phyloP scores from a whole-genome alignment of 2,113 vertebrate genomes.

The Candoia aspera region DNA sequence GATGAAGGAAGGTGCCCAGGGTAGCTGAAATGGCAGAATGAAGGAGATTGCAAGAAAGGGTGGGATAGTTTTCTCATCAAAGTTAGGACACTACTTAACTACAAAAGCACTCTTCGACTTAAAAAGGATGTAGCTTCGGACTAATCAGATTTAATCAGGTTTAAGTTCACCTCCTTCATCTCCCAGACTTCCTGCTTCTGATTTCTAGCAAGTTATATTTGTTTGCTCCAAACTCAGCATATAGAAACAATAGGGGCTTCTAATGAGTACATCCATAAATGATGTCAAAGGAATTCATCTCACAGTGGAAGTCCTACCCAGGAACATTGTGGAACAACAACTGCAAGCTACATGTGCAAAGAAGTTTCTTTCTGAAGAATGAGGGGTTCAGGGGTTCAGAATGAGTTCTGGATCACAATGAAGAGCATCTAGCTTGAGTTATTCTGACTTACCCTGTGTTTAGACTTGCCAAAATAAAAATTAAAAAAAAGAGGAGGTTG shows the following conservation, averaged over 20 bases:
- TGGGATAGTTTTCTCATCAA: conserved; percentile 50
- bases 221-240: not conserved
- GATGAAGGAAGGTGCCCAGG: conserved; percentile 64
- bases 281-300: too few species aligned
- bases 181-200: conserved; percentile 15
- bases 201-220: conserved; percentile 32
- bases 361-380: not conserved
- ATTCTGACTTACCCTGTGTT: too few species aligned
- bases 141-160: conserved; percentile 75
- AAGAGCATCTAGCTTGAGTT: not conserved
- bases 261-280: too few species aligned
- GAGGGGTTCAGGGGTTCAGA: not conserved
- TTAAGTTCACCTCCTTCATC: conserved; percentile 38
- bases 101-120: conserved; percentile 61
- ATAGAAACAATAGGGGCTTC: accelerated
- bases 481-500: too few species aligned
- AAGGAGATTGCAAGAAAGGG: not conserved
- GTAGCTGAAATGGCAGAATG: conserved; percentile 45
- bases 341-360: not conserved
- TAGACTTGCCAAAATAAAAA: too few species aligned
- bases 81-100: conserved; percentile 66
- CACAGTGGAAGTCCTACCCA: not conserved
- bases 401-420: not conserved
- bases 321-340: not conserved
- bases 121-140: conserved; percentile 69